A percentile compares a stretch with the other conserved stretches of the same genome.
Conservation (phyloP, 1,140 invertebrate genomes). For the Eurosta solidaginis region DNA sequence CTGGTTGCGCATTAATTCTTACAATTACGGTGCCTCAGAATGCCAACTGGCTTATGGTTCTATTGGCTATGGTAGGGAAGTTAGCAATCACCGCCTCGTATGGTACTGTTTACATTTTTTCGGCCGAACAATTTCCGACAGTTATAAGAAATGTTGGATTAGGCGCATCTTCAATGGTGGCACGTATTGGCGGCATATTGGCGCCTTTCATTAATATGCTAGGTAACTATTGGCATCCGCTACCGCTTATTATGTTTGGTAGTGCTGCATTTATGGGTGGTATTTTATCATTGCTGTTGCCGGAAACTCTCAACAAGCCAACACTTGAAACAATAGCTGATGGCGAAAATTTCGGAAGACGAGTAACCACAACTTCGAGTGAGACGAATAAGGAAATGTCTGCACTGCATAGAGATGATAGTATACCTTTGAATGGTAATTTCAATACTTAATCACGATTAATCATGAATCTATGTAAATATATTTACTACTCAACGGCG, state of each 20-base stretch:
- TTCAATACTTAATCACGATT: too few species aligned
- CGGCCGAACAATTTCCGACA: conserved; percentile 84
- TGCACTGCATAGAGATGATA: conserved; percentile 19
- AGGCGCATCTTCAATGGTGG: conserved; percentile 77
- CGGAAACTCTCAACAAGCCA: conserved; percentile 76
- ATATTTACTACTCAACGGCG: too few species aligned
- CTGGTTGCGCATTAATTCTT: conserved; percentile 67
- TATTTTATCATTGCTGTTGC: conserved; percentile 70
- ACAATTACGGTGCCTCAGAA: conserved; percentile 67
- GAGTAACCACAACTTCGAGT: neutral
- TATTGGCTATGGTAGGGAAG: conserved; percentile 80
- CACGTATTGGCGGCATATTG: conserved; percentile 76
- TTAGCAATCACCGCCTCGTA: conserved; percentile 81
- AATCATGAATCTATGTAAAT: too few species aligned
- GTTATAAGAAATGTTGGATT: conserved; percentile 79
- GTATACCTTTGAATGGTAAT: conserved; percentile 29
- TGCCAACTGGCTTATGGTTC: conserved; percentile 66
- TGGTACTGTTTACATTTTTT: conserved; percentile 79
- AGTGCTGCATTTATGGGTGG: conserved; percentile 68
- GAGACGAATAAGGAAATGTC: conserved; percentile 34
- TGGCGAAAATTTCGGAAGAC: conserved; percentile 70
- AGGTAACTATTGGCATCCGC: conserved; percentile 67
- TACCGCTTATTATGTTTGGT: conserved; percentile 77
- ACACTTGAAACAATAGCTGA: conserved; percentile 77
- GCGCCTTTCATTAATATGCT: conserved; percentile 74